A percentile compares a stretch with the other conserved stretches of the same genome.
These are phyloP conservation scores for Serinus canaria DNA, from an alignment of 2,113 vertebrate species.

Conservation along the genomic window DNA sequence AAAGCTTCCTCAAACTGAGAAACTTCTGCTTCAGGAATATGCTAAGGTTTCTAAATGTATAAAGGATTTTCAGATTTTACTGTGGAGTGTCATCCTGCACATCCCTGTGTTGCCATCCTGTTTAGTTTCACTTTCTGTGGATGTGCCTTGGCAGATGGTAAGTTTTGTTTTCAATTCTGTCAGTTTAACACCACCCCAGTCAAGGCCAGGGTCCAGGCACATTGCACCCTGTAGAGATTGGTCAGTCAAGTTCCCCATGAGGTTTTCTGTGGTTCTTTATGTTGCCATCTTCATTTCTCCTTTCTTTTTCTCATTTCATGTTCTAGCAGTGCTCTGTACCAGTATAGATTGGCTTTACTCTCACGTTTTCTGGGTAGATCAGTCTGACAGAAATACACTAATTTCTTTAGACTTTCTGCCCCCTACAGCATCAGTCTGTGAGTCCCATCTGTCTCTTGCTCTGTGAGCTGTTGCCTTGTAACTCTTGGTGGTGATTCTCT, in stretches of 20 bases:
- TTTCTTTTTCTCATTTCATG: neutral
- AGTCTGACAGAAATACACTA: neutral
- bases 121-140: neutral
- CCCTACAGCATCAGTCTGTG: neutral
- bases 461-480: neutral
- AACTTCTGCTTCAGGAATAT: neutral
- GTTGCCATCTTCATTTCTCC: neutral
- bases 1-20: neutral
- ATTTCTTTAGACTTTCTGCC: neutral
- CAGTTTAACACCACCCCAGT: neutral
- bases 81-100: rapidly evolving
- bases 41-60: neutral
- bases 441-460: neutral
- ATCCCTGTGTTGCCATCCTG: neutral
- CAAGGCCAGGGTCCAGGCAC: neutral
- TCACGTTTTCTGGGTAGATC: neutral
- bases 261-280: neutral
- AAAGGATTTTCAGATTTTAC: neutral
- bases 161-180: neutral
- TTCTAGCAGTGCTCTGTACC: neutral
- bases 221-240: neutral
- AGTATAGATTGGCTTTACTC: neutral
- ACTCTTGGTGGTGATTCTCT: neutral
- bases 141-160: neutral
- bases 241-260: neutral